Evolutionary conservation across 2,797 vertebrate species (phyloP).

Genomic region (Pelobates cultripes): DNA sequence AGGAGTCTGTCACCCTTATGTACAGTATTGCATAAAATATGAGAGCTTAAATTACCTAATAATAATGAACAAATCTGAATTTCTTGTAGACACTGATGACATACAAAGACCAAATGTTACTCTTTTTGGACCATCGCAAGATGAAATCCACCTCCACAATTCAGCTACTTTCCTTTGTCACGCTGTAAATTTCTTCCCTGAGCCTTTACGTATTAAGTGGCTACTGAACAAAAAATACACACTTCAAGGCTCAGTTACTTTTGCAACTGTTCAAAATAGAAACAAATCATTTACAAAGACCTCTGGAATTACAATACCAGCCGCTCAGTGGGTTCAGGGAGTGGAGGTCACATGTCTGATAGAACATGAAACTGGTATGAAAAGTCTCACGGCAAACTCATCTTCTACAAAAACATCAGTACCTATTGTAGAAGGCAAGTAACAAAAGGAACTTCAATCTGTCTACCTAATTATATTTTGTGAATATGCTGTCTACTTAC

Average conservation of each 20-base stretch:
- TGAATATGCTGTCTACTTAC: too few species aligned
- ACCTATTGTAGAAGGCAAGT: background rate
- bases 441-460: background rate
- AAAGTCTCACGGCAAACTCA: background rate
- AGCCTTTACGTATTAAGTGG: conserved; percentile 30
- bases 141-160: conserved; percentile 4
- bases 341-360: conserved; percentile 16
- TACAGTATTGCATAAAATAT: too few species aligned
- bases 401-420: background rate
- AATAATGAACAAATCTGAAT: background rate
- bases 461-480: too few species aligned
- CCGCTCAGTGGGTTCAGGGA: conserved; percentile 19
- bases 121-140: conserved; percentile 12
- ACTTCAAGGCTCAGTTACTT: background rate
- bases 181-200: conserved; percentile 9
- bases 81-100: conserved; percentile 16
- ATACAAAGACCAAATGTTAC: conserved; percentile 1
- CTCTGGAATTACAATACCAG: conserved; percentile 18
- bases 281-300: conserved; percentile 3
- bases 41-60: background rate
- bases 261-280: conserved; percentile 3
- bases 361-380: conserved; percentile 36
- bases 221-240: conserved; percentile 4
- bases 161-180: conserved; percentile 27
- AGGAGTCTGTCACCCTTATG: too few species aligned